Base-by-base conservation (phyloP, 2,888 invertebrate species). In the Drosophila seclusa region DNA sequence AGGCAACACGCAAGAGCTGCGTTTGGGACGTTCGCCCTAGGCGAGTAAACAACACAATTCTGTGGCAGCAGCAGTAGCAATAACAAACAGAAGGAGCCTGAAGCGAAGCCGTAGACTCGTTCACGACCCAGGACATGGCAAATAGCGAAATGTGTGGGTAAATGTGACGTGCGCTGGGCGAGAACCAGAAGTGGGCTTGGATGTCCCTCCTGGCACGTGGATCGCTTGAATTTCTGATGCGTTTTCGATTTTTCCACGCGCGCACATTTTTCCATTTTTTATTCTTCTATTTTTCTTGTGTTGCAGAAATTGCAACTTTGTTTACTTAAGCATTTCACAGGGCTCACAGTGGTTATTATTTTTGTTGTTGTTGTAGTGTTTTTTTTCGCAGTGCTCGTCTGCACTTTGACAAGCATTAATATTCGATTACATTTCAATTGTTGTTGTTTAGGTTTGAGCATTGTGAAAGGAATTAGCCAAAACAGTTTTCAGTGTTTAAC, bases 1-100 rank as follows among this genome's bases (percentile, higher is more conserved):
- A 89, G 77, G 89, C 77, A 85, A 85, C 89, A 85, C 85, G 85
- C 85, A 85, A 85, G 67, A 89, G 69, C 73, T 78, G 70, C 73
- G 64, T 54, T 62, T 64, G 73, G 65, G 53, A 49, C 38, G 24
- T 40, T 24, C 53, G 65, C 83, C 71, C 21, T 58, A 70, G 83
- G 83, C 88, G 59, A 40, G 61, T 67, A 87, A 83, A 83, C 76
- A 83, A 66, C 45, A 27, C 68, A 62, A 57, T 21, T 42, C 52
- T 55, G 8, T 16, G 21, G 29, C n/a, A 24, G 24, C 24, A 24
- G 29, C 42, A 24, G n/a, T 24, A 24, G 31, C 34, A 48, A 54
- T 21, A 31, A 40, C 40, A 54, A 40, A 38, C 64, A 64, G 52
- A 29, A 58, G 52, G 29, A 57, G 49, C 48, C 32, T 38, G 55